Base-by-base conservation (phyloP, 2,113 vertebrate species). In the Coreoperca whiteheadi region DNA sequence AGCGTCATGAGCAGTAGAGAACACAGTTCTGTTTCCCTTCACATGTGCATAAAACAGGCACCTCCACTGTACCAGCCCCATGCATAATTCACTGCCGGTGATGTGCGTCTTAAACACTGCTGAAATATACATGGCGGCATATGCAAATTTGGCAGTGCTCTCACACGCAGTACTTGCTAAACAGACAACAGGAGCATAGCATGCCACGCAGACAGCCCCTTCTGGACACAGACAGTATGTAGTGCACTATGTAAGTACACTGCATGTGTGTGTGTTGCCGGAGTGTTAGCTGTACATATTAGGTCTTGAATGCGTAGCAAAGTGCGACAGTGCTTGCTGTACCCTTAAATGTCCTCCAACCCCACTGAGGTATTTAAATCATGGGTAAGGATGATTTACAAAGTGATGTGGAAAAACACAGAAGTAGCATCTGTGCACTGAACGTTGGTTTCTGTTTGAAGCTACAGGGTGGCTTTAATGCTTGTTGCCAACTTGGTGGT, bases 111-210 rank as follows among this genome's bases (percentile, higher is more conserved):
- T 97, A 97, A 97, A 97, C 87, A 94, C 96, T 94, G 93, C 95
- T 98, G 96, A 99, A 98, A 98, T 97, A 97, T 98, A 97, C 96
- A 98, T 97, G 97, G 75, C 95, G 94, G 96, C 96, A 96, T 97
- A 98, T 98, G 98, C 97, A 98, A 97, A 98, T 98, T 93, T 85
- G 88, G 87, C 95, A 73, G 73, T 74, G 91, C 94, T 95, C 95
- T 95, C 92, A 89, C 92, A 91, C 92, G 95, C 90, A 92, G 95
- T 95, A 95, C 92, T 94, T 94, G 93, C 94, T 96, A 95, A 96
- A 96, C 95, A 96, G 91, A 91, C 77, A 91, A 87, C 85, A 88
- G 75, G 88, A 89, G 90, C 79, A 74, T 78, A 85, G 86, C 72
- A 82, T 81, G 90, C 84, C 79, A 89, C 4, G 28, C 72, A 82